A percentile compares a stretch with the other conserved stretches of the same genome.
Conservation (phyloP, 2,113 vertebrate genomes). For the Uria lomvia region DNA sequence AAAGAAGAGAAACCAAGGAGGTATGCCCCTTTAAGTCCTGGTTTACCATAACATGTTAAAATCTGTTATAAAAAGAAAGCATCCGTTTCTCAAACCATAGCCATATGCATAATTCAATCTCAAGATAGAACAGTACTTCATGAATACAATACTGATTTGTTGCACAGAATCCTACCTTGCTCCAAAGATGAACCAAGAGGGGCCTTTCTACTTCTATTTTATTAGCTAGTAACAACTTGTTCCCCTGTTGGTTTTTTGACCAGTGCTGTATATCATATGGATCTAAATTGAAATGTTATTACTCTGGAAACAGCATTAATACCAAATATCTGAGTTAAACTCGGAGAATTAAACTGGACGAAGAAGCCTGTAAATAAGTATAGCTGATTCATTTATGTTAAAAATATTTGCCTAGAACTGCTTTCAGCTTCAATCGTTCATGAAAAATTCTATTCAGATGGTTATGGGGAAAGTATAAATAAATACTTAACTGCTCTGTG, state of each 20-base stretch:
- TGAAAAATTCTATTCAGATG: neutral
- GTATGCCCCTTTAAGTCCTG: neutral
- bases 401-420: neutral
- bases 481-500: neutral
- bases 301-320: neutral
- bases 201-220: neutral
- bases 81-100: neutral
- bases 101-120: neutral
- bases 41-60: neutral
- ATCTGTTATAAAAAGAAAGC: neutral
- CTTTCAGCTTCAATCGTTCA: neutral
- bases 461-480: neutral
- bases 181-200: neutral
- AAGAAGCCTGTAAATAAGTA: neutral
- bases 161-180: neutral
- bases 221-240: neutral
- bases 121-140: neutral
- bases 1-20: neutral
- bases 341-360: neutral
- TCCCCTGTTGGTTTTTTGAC: neutral
- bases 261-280: neutral
- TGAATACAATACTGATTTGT: neutral
- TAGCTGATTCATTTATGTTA: neutral
- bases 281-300: neutral
- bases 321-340: neutral